phyloP scores from a whole-genome alignment of 2,113 vertebrate species.

The Donacobius atricapilla region DNA sequence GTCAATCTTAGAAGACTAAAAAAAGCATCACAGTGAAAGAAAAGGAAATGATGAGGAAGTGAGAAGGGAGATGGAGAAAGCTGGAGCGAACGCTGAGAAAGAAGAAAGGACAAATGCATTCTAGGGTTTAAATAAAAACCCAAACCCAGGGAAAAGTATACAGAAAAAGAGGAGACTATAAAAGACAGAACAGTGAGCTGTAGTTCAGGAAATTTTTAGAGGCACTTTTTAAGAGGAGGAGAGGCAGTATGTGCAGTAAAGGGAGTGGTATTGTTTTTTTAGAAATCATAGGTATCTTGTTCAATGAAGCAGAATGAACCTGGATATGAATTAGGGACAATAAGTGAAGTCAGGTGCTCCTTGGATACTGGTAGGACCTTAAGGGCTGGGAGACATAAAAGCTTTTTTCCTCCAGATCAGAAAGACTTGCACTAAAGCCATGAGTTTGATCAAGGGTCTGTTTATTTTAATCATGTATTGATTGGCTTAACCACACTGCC shows the following conservation, averaged over 20 bases:
- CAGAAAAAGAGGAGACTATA: neutral
- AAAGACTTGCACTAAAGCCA: neutral
- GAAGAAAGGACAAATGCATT: neutral
- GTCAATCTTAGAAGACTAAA: neutral
- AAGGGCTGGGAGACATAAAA: neutral
- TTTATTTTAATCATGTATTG: constrained; percentile 58
- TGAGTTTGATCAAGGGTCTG: constrained; percentile 49
- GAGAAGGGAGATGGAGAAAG: neutral
- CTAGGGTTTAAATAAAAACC: neutral
- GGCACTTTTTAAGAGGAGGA: neutral
- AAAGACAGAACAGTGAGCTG: neutral
- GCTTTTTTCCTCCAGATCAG: neutral
- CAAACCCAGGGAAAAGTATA: neutral
- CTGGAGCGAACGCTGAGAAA: neutral
- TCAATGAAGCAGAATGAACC: constrained; percentile 5
- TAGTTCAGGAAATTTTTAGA: neutral
- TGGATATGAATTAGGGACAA: neutral
- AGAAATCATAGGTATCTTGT: neutral
- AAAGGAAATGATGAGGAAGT: neutral
- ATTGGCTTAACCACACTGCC: constrained; percentile 33
- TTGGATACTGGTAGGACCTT: neutral
- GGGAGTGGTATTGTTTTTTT: neutral
- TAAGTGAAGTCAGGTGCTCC: constrained; percentile 4
- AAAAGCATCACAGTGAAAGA: neutral
- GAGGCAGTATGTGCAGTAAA: neutral